phyloP scores from a whole-genome alignment of 2,113 vertebrate species.

The Ictidomys tridecemlineatus region DNA sequence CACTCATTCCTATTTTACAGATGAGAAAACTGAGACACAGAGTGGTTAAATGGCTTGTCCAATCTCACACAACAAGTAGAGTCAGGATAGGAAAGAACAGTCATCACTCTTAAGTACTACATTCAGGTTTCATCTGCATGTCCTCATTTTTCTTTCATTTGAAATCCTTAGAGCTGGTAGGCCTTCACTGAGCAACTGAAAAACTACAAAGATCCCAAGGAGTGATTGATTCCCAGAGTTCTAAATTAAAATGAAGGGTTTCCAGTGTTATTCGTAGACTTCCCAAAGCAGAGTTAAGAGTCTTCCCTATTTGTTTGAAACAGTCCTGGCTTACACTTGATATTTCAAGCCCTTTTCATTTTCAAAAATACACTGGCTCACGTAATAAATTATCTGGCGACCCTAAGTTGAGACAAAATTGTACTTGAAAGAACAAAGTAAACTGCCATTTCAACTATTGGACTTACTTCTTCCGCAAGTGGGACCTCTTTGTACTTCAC shows the following conservation, averaged over 20 bases:
- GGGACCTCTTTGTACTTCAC: background rate
- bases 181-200: background rate
- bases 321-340: background rate
- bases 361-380: background rate
- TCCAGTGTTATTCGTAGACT: background rate
- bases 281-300: background rate
- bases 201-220: background rate
- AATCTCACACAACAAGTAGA: background rate
- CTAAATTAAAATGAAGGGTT: background rate
- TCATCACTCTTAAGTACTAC: background rate
- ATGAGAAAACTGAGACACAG: background rate
- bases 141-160: background rate
- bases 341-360: background rate
- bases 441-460: background rate
- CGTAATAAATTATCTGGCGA: background rate
- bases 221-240: background rate
- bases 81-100: background rate
- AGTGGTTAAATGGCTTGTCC: background rate
- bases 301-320: background rate
- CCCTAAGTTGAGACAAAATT: background rate
- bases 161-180: background rate
- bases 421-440: constrained; percentile 9
- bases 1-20: background rate
- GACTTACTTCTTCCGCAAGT: background rate
- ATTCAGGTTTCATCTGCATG: background rate